A percentile compares a stretch with the other conserved stretches of the same genome.
Conservation (phyloP, 1,140 invertebrate species). For the Papilio dardanus region DNA sequence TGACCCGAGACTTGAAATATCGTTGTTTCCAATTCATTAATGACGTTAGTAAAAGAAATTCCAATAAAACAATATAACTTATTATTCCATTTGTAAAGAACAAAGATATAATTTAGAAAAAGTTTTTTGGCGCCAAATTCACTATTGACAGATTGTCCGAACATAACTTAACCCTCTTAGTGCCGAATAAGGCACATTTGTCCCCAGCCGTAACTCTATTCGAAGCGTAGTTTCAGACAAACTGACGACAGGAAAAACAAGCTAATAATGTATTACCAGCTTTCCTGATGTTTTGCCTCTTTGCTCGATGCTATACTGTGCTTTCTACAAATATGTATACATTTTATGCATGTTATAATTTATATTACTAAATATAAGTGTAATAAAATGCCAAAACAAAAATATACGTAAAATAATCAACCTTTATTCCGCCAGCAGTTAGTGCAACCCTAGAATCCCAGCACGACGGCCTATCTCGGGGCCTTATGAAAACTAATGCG, state of each 20-base stretch:
- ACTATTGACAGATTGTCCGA: constrained; percentile 30
- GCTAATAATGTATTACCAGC: constrained; percentile 65
- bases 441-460: constrained; percentile 34
- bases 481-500: constrained; percentile 70
- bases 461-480: constrained; percentile 50
- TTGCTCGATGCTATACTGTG: constrained; percentile 46
- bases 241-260: constrained; percentile 64
- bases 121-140: constrained; percentile 37
- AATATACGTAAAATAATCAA: not conserved
- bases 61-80: not conserved
- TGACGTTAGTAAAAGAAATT: not conserved
- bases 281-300: constrained; percentile 50
- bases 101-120: constrained; percentile 13
- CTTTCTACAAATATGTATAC: no score
- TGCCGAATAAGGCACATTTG: constrained; percentile 33
- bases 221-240: constrained; percentile 48
- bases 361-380: not conserved
- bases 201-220: constrained; percentile 51
- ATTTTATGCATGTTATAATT: no score
- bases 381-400: not conserved
- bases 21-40: not conserved
- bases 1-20: not conserved
- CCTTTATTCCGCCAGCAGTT: no score
- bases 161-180: constrained; percentile 25
- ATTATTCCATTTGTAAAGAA: not conserved